Base-by-base conservation (phyloP, 2,113 vertebrate species). In the Psittacara wagleri region DNA sequence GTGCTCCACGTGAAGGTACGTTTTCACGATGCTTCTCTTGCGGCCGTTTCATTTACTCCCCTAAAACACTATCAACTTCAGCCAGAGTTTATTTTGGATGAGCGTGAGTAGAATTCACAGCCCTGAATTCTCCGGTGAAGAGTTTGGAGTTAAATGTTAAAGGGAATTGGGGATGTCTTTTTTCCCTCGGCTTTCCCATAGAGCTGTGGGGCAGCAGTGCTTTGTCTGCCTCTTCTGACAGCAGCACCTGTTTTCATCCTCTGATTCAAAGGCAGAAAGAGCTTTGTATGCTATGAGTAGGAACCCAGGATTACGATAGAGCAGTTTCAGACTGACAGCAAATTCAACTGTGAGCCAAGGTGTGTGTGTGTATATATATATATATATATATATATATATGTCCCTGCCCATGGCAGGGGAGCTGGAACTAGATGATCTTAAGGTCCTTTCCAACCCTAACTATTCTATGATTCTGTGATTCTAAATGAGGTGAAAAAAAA, bases 1-100 rank as follows among this genome's bases (percentile, higher is more conserved):
- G 1, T 19, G 63, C 81, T 74, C 73, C 33, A 9, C 51, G 6
- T 59, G 7, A 68, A 97, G 96, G 96, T 97, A 94, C 14, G 95
- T 97, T 70, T 76, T 44, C 43, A 19, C 4, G 5, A 6, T 10
- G 11, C 67, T 82, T 57, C 79, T 67, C 48, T 57, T 64, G 81
- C 13, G 22, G 66, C 83, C 17, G 16, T 70, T 90, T 25, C 80
- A 25, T 88, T 90, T 7, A 33, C 66, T 37, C 52, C 27, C 0
- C 68, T 52, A 1, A 69, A 78, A 77, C 7, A 22, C 55, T 48
- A 41, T 70, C 74, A 23, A 59, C 27, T 83, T 63, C 78, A 94
- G 55, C 59, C 74, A n/a, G 49, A 51, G 31, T 75, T 89, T 46
- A 15, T 59, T 87, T 59, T 13, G 86, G 80, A 74, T 63, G 46